phyloP scores from a whole-genome alignment of 1,140 invertebrate genomes.

The Subanguina moxae region DNA sequence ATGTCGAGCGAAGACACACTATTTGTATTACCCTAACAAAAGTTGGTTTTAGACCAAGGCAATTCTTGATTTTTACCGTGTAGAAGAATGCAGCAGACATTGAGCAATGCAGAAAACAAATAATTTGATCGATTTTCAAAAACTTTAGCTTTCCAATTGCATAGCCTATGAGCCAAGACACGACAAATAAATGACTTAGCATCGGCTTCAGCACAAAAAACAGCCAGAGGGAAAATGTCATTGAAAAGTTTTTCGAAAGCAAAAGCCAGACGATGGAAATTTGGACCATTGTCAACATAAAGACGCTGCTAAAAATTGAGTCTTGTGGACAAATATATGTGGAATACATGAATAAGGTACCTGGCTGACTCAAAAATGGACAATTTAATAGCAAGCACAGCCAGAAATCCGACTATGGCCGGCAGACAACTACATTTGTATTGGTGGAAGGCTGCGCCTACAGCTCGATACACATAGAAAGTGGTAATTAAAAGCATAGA shows the following conservation, averaged over 20 bases:
- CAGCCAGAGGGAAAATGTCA: conserved; percentile 21
- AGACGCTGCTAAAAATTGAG: too few species aligned
- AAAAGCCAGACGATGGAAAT: conserved; percentile 10
- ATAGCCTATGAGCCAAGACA: conserved; percentile 11
- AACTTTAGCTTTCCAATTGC: background rate
- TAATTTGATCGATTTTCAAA: conserved; percentile 1
- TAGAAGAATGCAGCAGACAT: conserved; percentile 32
- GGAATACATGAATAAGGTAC: too few species aligned
- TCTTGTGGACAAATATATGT: too few species aligned
- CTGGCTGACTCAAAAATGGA: too few species aligned
- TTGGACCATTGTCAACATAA: conserved; percentile 1
- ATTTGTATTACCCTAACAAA: conserved; percentile 61
- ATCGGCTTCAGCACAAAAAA: conserved; percentile 11
- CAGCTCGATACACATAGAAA: too few species aligned
- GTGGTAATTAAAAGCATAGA: too few species aligned
- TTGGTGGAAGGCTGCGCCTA: too few species aligned
- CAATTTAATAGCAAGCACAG: too few species aligned
- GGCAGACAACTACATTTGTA: too few species aligned
- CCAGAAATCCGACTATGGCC: too few species aligned
- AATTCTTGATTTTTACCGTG: conserved; percentile 21
- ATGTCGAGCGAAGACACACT: conserved; percentile 61
- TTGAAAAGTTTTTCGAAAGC: background rate
- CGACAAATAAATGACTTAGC: conserved; percentile 6
- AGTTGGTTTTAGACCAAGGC: too few species aligned
- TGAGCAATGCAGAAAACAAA: conserved; percentile 4